Base-by-base conservation (phyloP, 1,140 invertebrate genomes). In the Bursaphelenchus mucronatus region DNA sequence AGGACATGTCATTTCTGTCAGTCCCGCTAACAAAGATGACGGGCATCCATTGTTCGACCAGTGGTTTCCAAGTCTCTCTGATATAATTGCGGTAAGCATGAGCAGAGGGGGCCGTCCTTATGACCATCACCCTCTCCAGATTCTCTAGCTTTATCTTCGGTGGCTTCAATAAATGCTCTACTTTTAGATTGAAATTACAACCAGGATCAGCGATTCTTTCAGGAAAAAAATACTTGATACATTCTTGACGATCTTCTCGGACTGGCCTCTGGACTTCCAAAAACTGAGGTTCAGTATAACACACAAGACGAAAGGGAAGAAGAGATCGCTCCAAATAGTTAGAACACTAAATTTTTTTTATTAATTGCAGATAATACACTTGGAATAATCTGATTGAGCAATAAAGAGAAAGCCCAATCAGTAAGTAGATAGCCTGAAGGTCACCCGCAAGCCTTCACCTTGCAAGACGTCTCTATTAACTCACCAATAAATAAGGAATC, bases 311-410 rank as follows among this genome's bases (percentile, higher is more conserved):
- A 46, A 80, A 67, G n/a, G 78, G 76, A n/a, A 80, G 57, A 46
- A 80, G 52, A 11, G 73, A 80, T 19, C 76, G 55, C 61, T 80
- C 78, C 19, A 80, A 55, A 59, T 80, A 80, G 64, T 80, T 80
- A 49, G 77, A 64, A 39, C 79, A 54, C 77, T 79, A 54, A 40
- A 49, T 49, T 73, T 19, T 21, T 51, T 39, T 3, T 47, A 4
- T 10, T n/a, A 62, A 13, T 2, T 55, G 11, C 46, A 55, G 21
- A 1, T 62, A 4, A 3, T 21, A 21, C 6, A 17, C 2, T 70
- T n/a, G 10, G 70, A 66, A 17, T 21, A 66, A 41, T 17, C 19
- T 71, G 1, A n/a, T 67, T 8, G 13, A 7, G 21, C 11, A 56
- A n/a, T 11, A 19, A 41, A 8, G n/a, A 0, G 45, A 62, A 69